Base-by-base conservation (phyloP, 2,797 vertebrate genomes). In the Muscicapa comitata region DNA sequence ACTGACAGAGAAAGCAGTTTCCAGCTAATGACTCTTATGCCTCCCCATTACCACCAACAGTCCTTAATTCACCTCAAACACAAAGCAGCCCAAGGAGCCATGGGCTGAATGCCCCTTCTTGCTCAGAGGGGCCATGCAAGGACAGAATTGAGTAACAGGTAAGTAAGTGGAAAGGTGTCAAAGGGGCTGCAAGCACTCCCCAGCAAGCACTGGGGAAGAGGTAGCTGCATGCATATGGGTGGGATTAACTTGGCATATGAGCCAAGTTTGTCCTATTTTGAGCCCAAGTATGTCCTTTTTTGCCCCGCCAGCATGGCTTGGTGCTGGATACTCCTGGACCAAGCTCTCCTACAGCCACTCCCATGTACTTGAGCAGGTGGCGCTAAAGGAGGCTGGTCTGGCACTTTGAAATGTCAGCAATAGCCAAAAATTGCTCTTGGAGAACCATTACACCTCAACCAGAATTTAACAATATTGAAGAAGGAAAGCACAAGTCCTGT, bases 211-310 rank as follows among this genome's bases (percentile, higher is more conserved):
- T 45, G 42, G 67, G 63, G 59, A 68, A 66, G 37, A 81, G 17
- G 17, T 20, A 43, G 28, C n/a, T 67, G 9, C 10, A 9, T 6
- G 6, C 38, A 25, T 0, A 1, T 20, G 11, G 25, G 5, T 65
- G 18, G 51, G 43, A 78, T 62, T 78, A 31, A 37, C 21, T 1
- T 31, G 21, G 61, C 28, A 51, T 5, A 2, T 12, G 13, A 26
- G 13, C 35, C 35, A 35, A 35, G 35, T 35, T 35, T 35, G 35
- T 35, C 35, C 35, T 35, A 35, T 35, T 35, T 35, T 8, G 35
- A 35, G 35, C 35, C 35, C 35, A 35, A 35, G 35, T 35, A 35
- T 35, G 35, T 10, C 28, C 14, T 3, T 47, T 17, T 48, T 61
- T n/a, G n/a, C 9, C 17, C 31, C 75, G 21, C 17, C 51, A 78